These are phyloP conservation scores for Lynx canadensis DNA, from an alignment of 2,113 vertebrate species.

Conservation along the genomic window DNA sequence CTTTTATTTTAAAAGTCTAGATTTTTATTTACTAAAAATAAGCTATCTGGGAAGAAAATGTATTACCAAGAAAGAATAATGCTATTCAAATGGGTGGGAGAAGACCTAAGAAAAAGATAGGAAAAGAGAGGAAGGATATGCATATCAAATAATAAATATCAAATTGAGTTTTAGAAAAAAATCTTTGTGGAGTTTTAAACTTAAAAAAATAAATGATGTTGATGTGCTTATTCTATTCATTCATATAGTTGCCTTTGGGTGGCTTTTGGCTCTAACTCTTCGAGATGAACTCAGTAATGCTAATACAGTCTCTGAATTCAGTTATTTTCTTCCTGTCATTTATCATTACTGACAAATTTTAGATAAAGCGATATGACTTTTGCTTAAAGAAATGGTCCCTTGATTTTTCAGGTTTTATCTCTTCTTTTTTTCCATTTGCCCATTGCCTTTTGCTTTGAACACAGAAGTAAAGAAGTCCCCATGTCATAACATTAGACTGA, in stretches of 20 bases:
- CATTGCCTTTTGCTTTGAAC: neutral
- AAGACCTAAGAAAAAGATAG: neutral
- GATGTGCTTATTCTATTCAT: neutral
- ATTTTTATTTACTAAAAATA: slow-evolving; percentile 32
- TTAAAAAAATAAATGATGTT: neutral
- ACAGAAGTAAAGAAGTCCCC: neutral
- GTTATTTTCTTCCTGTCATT: neutral
- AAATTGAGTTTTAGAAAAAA: slow-evolving; percentile 20
- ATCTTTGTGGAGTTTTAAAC: neutral
- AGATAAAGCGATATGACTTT: neutral
- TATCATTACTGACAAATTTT: neutral
- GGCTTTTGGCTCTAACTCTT: neutral
- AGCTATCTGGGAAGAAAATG: neutral
- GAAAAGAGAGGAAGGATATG: neutral
- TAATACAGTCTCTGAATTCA: neutral
- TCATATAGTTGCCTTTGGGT: neutral
- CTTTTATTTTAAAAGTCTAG: neutral
- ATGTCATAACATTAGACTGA: neutral
- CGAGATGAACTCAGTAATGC: neutral
- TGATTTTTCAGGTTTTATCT: slow-evolving; percentile 3
- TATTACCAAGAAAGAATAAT: neutral
- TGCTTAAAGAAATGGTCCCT: neutral
- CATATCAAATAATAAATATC: slow-evolving; percentile 33
- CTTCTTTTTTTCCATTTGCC: neutral
- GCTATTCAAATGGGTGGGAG: neutral